Percentiles rank a stretch among this genome's conserved stretches.
phyloP scores from a whole-genome alignment of 2,113 vertebrate species.

The Heptranchias perlo region DNA sequence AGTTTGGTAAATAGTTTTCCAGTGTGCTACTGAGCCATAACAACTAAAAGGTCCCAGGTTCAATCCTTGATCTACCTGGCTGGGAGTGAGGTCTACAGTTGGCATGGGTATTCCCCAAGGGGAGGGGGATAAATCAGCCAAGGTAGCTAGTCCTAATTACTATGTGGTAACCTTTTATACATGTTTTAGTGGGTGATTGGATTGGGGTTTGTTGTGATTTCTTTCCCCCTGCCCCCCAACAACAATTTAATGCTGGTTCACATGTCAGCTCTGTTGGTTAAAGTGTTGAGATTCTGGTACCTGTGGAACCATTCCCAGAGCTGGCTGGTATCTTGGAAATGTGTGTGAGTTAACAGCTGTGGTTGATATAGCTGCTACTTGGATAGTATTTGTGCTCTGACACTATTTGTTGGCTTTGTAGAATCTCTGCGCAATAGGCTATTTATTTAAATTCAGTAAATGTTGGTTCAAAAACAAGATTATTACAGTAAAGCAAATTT shows the following conservation, averaged over 20 bases:
- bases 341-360: background rate
- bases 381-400: background rate
- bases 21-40: background rate
- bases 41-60: background rate
- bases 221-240: background rate
- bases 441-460: background rate
- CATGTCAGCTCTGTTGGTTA: background rate
- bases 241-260: background rate
- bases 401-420: background rate
- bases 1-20: background rate
- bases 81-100: background rate
- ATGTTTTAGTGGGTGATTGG: background rate
- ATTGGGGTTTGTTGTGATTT: background rate
- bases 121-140: background rate
- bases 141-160: background rate
- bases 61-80: background rate
- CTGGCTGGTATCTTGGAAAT: background rate
- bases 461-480: background rate
- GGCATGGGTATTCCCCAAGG: background rate
- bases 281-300: background rate
- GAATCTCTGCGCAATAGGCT: background rate
- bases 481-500: background rate
- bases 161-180: background rate
- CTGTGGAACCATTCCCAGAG: slow-evolving; percentile 1
- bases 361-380: background rate